Percentiles rank a stretch among this genome's conserved stretches.
phyloP scores from a whole-genome alignment of 2,113 vertebrate species.

The Cnemophilus loriae region DNA sequence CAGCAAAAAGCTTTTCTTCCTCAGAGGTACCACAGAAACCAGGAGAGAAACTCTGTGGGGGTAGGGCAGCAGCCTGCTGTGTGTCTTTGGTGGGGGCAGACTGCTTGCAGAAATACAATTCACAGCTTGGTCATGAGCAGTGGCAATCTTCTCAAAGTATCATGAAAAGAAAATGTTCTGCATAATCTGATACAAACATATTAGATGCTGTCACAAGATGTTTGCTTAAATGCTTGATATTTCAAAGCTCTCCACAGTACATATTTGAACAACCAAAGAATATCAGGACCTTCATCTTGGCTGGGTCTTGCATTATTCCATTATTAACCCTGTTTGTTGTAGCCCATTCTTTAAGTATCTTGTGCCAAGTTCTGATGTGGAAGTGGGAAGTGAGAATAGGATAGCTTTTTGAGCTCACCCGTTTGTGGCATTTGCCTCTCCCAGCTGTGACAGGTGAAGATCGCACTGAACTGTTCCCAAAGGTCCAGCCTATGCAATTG shows the following conservation, averaged over 20 bases:
- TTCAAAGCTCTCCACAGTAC: not conserved
- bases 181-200: not conserved
- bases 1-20: not conserved
- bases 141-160: not conserved
- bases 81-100: not conserved
- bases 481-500: not conserved
- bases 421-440: not conserved
- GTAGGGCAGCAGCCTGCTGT: not conserved
- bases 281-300: not conserved
- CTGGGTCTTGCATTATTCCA: not conserved
- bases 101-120: not conserved
- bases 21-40: not conserved
- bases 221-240: constrained; percentile 24
- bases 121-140: not conserved
- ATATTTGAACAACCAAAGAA: not conserved
- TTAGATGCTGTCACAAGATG: not conserved
- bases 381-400: not conserved
- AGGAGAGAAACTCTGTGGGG: not conserved
- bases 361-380: not conserved
- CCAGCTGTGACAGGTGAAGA: not conserved
- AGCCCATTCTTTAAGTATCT: not conserved
- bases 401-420: not conserved
- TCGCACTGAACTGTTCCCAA: not conserved
- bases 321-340: not conserved
- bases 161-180: constrained; percentile 7